Evolutionary conservation across 1,140 invertebrate species (phyloP).

Genomic region (Triops cancriformis): DNA sequence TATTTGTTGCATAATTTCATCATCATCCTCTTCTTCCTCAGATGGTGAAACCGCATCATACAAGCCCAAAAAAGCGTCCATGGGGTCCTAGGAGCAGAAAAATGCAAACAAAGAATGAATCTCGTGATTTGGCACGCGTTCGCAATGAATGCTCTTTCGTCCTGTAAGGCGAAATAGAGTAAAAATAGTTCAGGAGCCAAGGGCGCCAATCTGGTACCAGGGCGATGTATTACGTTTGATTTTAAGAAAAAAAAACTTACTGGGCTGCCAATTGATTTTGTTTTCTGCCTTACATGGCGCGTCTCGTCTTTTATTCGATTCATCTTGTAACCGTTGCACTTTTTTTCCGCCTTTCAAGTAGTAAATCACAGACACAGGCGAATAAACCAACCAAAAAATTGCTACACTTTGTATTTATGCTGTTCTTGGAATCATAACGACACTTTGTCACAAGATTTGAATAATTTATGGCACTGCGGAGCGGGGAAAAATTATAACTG

Average conservation of each 20-base stretch:
- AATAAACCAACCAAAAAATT: neutral
- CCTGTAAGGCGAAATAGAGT: neutral
- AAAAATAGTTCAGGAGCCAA: neutral
- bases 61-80: constrained; percentile 35
- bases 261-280: constrained; percentile 28
- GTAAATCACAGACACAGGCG: neutral
- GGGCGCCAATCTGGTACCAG: neutral
- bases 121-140: constrained; percentile 6
- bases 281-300: constrained; percentile 22
- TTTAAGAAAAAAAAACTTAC: constrained; percentile 21
- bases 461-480: neutral
- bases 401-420: neutral
- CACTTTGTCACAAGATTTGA: neutral
- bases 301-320: neutral
- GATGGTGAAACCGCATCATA: constrained; percentile 33
- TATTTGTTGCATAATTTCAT: constrained; percentile 25
- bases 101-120: neutral
- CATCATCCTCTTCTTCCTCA: constrained; percentile 29
- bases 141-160: neutral
- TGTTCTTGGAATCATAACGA: constrained; percentile 14
- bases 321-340: neutral
- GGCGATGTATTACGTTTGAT: too few relatives aligned
- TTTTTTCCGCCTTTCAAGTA: neutral
- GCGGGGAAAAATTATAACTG: neutral
- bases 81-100: constrained; percentile 28